A percentile compares a stretch with the other conserved stretches of the same genome.
Evolutionary conservation across 2,888 invertebrate species (phyloP).

Genomic region (Drosophila paramelanica): DNA sequence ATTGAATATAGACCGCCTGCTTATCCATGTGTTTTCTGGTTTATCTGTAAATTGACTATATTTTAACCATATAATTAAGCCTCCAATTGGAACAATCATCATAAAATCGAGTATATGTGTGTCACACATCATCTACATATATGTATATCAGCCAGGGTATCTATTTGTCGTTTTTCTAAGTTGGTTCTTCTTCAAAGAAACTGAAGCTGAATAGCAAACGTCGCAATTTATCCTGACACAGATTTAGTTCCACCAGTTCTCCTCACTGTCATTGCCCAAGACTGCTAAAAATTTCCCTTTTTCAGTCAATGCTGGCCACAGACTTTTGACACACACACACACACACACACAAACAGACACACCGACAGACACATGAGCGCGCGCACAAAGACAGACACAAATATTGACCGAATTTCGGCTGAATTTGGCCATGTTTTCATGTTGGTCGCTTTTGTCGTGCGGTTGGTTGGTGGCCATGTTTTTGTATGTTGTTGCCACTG

Average conservation of each 20-base stretch:
- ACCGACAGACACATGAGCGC: slow-evolving; percentile 10
- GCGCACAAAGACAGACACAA: slow-evolving; percentile 42
- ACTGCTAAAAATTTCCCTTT: slow-evolving; percentile 52
- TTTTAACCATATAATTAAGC: too few relatives aligned
- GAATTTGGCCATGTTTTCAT: slow-evolving; percentile 51
- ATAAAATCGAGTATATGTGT: too few relatives aligned
- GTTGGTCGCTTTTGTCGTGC: slow-evolving; percentile 39
- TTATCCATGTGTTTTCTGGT: too few relatives aligned
- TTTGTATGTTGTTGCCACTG: slow-evolving; percentile 38
- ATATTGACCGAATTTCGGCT: slow-evolving; percentile 77
- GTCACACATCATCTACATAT: not conserved
- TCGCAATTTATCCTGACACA: slow-evolving; percentile 61
- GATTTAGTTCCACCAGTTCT: slow-evolving; percentile 32
- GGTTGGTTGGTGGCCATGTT: slow-evolving; percentile 48
- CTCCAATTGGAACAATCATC: too few relatives aligned
- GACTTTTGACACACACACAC: slow-evolving; percentile 21
- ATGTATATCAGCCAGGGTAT: not conserved
- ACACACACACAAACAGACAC: slow-evolving; percentile 11
- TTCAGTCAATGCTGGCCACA: slow-evolving; percentile 7
- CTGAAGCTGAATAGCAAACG: slow-evolving; percentile 25
- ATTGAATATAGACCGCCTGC: too few relatives aligned
- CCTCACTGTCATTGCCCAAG: slow-evolving; percentile 33
- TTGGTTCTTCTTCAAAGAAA: slow-evolving; percentile 2
- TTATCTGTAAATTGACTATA: too few relatives aligned
- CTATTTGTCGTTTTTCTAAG: not conserved